Percentiles rank a stretch among this genome's conserved stretches.
Conservation (phyloP, 2,797 vertebrate species). For the Macroramphosus scolopax region DNA sequence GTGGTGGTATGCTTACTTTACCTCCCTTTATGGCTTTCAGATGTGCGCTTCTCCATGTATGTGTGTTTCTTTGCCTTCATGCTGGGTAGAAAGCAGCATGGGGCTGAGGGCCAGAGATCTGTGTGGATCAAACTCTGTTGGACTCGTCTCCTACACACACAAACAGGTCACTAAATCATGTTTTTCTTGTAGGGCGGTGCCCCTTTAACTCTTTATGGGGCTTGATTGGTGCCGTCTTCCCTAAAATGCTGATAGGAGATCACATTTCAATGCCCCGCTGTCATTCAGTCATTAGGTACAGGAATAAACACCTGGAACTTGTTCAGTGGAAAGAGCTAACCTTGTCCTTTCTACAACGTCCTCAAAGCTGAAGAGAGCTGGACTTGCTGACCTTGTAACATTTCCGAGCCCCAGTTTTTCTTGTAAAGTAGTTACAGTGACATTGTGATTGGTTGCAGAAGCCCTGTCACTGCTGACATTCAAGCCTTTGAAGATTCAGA, state of each 20-base stretch:
- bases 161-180: conserved; percentile 40
- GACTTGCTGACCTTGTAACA: conserved; percentile 39
- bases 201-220: conserved; percentile 26
- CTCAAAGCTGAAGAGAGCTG: conserved; percentile 16
- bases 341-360: conserved; percentile 17
- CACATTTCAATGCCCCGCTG: no score
- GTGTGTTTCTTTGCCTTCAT: conserved; percentile 37
- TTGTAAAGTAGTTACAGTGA: conserved; percentile 48
- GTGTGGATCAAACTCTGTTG: no score
- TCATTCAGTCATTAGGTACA: no score
- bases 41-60: conserved; percentile 42
- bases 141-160: conserved; percentile 44
- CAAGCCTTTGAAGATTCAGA: conserved; percentile 62
- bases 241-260: conserved; percentile 47
- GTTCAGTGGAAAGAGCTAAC: no score
- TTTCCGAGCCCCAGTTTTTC: conserved; percentile 31
- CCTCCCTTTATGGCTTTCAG: conserved; percentile 60
- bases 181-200: conserved; percentile 41
- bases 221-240: conserved; percentile 38
- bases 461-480: conserved; percentile 58
- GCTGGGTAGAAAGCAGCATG: conserved; percentile 55
- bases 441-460: conserved; percentile 68
- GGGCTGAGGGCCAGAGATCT: conserved; percentile 30
- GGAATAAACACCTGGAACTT: no score
- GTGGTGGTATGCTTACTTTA: conserved; percentile 24